A percentile compares a stretch with the other conserved stretches of the same genome.
Conservation (phyloP, 1,140 invertebrate species). For the Lethocerus indicus region DNA sequence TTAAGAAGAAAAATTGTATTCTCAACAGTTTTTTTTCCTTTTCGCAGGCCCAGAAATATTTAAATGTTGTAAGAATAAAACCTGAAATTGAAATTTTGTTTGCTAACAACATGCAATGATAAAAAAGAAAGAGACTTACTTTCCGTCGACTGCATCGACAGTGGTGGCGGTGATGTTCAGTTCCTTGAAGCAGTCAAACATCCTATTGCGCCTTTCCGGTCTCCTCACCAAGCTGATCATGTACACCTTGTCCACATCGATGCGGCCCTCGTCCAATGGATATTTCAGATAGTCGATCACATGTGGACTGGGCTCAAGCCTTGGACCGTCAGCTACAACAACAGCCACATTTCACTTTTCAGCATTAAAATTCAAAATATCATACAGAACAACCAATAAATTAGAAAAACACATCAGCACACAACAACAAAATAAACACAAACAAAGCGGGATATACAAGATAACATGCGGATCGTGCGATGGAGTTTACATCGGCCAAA, state of each 20-base stretch:
- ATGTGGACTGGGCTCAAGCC: conserved; percentile 24
- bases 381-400: too few species aligned
- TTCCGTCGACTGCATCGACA: conserved; percentile 78
- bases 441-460: too few species aligned
- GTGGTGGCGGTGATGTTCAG: conserved; percentile 58
- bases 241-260: conserved; percentile 63
- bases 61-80: not conserved
- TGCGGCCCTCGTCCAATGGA: conserved; percentile 31
- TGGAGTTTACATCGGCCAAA: too few species aligned
- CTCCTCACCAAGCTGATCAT: conserved; percentile 82
- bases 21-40: too few species aligned
- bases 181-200: conserved; percentile 59
- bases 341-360: too few species aligned
- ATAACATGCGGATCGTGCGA: too few species aligned
- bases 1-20: too few species aligned
- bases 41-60: not conserved
- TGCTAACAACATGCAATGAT: not conserved
- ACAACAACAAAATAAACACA: too few species aligned
- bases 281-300: conserved; percentile 30
- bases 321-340: conserved; percentile 17
- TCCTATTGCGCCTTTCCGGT: conserved; percentile 55
- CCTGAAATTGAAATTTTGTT: not conserved
- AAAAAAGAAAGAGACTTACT: conserved; percentile 31
- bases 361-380: too few species aligned
- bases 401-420: too few species aligned